Base-by-base conservation (phyloP, 2,888 invertebrate species). In the Stenodera caucasica region DNA sequence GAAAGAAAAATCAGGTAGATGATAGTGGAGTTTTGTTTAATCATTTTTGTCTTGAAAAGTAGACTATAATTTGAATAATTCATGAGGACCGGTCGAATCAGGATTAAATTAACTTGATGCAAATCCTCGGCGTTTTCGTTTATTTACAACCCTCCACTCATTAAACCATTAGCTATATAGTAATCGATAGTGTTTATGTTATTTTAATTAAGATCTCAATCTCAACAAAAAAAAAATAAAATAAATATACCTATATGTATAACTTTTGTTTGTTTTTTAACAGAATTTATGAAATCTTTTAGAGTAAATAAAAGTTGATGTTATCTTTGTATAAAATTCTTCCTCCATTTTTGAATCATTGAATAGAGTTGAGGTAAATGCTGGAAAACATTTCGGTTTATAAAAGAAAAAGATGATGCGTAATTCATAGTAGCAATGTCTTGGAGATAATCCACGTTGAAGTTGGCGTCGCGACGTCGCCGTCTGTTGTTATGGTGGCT, bases 41-140 rank as follows among this genome's bases (percentile, higher is more conserved):
- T 70, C 69, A 70, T 69, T 70, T 70, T 66, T 70, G 69, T 69
- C 67, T 63, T 65, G 64, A 60, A 66, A 55, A 60, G 68, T 70
- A 64, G 66, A 45, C 23, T 45, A 45, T 65, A 66, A 67, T 67
- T 60, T 72, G 73, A 75, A 73, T 76, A 70, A 76, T 76, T 75
- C 76, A 76, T 75, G 74, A 72, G 70, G 66, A 63, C 58, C 56
- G 64, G 61, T 64, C 64, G 70, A 71, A 73, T 73, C 64, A 70
- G 67, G 68, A 71, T 70, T 69, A 72, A 76, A 73, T 73, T 73
- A 73, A 72, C 71, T 69, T 67, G 65, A 73, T 72, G 72, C 73
- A 73, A 75, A 75, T 73, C 69, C 70, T 61, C 55, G 58, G 61
- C 65, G 66, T 69, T 72, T 71, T 70, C 21, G 70, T 71, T 70